Percentiles rank a stretch among this genome's conserved stretches.
Evolutionary conservation across 2,888 invertebrate species (phyloP).

Genomic region (Melanostoma mellinum): DNA sequence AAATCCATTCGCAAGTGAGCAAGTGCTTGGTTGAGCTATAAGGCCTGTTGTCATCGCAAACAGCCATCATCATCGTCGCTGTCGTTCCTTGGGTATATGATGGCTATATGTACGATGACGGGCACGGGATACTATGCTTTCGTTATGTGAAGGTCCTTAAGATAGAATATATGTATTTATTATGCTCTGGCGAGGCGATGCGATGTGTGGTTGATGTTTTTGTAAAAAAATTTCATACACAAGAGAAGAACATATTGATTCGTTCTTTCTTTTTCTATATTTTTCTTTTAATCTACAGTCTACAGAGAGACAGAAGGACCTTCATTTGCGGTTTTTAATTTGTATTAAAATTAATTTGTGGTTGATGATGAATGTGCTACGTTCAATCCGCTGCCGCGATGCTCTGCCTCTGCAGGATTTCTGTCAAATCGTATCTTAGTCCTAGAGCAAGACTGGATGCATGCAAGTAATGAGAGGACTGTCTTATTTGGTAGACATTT

Average conservation of each 20-base stretch:
- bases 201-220: slow-evolving; percentile 3
- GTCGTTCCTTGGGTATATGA: slow-evolving; percentile 11
- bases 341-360: slow-evolving; percentile 19
- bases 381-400: background rate
- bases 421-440: slow-evolving; percentile 3
- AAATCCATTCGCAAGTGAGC: slow-evolving; percentile 59
- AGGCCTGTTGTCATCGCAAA: slow-evolving; percentile 27
- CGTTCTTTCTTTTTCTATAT: background rate
- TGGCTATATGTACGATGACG: slow-evolving; percentile 9
- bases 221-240: slow-evolving; percentile 4
- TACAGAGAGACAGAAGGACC: slow-evolving; percentile 1
- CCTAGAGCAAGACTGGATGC: slow-evolving; percentile 1
- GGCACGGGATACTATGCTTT: slow-evolving; percentile 23
- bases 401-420: background rate
- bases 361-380: background rate
- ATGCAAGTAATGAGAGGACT: background rate
- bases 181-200: background rate
- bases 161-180: slow-evolving; percentile 23
- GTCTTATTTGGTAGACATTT: background rate
- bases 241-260: slow-evolving; percentile 24
- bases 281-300: background rate
- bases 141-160: slow-evolving; percentile 49
- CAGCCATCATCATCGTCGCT: background rate
- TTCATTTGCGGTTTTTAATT: slow-evolving; percentile 29
- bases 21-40: slow-evolving; percentile 58